phyloP scores from a whole-genome alignment of 2,888 invertebrate genomes.

The Catocala sponsa region DNA sequence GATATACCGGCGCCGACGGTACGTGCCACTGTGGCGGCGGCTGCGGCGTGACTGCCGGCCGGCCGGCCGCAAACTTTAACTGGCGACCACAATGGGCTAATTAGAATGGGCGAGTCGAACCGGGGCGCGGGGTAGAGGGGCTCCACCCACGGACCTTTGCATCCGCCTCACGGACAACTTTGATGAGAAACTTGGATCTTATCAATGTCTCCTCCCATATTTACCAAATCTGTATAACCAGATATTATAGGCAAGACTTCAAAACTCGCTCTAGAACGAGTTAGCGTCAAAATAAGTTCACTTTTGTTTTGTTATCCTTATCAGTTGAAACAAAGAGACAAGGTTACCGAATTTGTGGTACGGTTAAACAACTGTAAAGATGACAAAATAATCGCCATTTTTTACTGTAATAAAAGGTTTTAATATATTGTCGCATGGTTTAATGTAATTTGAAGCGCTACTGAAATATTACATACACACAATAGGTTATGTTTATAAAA shows the following conservation, averaged over 20 bases:
- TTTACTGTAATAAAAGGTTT: conserved; percentile 11
- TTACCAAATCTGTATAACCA: conserved; percentile 37
- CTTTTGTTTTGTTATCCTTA: neutral
- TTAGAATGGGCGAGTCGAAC: conserved; percentile 83
- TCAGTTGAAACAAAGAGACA: neutral
- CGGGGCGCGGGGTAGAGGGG: conserved; percentile 70
- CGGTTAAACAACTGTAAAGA: neutral
- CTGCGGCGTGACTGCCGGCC: conserved; percentile 81
- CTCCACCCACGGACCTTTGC: conserved; percentile 84
- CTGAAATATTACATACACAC: conserved; percentile 34
- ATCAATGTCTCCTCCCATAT: conserved; percentile 60
- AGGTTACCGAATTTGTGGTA: neutral
- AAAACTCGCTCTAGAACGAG: neutral
- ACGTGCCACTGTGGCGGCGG: conserved; percentile 71
- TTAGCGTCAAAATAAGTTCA: neutral
- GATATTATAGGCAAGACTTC: neutral
- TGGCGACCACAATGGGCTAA: conserved; percentile 85
- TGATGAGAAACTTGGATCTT: conserved; percentile 72
- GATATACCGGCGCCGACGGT: conserved; percentile 47
- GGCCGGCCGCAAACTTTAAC: conserved; percentile 82
- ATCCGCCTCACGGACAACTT: conserved; percentile 81
- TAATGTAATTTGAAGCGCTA: conserved; percentile 27
- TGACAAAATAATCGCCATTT: neutral
- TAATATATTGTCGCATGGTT: conserved; percentile 15
- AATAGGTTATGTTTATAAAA: conserved; percentile 49